Base-by-base conservation (phyloP, 2,113 vertebrate species). In the Balaeniceps rex region DNA sequence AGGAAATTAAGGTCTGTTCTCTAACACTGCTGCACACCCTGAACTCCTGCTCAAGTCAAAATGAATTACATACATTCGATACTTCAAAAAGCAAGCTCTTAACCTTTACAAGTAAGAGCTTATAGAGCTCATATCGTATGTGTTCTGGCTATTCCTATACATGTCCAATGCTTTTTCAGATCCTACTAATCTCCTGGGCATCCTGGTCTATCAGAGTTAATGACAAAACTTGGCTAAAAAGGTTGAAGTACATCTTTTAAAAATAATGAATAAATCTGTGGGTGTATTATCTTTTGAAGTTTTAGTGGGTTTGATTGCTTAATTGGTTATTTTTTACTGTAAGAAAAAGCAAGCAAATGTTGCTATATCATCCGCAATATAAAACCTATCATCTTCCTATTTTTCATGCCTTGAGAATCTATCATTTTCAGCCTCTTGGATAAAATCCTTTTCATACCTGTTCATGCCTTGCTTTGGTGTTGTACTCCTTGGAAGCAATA, bases 1-100 rank as follows among this genome's bases (percentile, higher is more conserved):
- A 94, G 81, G 81, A 95, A 94, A 95, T 94, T 87, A 93, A 95
- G 84, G 94, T 89, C 90, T 91, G 72, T 68, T 82, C 89, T 79
- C 47, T 71, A 92, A 72, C 82, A 60, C 38, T 61, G 49, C 81
- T 89, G 74, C 78, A 61, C 1, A 12, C 31, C 57, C 78, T 84
- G 81, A 95, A 85, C 89, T 93, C 77, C 81, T 51, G 52, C 65
- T 90, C 57, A 71, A 89, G 49, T 61, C 74, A 89, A 76, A 89
- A 92, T 54, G 44, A 82, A 87, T 76, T 90, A 61, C 78, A 57
- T 64, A 84, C 70, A 89, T 82, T 93, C 85, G 64, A 34, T 55
- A 78, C 46, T 52, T 86, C 14, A 2, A 71, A 92, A 90, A 90
- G 29, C 71, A 94, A 92, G 68, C 47, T 80, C 64, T 94, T 83